phyloP scores from a whole-genome alignment of 2,888 invertebrate species.

The Oscheius sp. region DNA sequence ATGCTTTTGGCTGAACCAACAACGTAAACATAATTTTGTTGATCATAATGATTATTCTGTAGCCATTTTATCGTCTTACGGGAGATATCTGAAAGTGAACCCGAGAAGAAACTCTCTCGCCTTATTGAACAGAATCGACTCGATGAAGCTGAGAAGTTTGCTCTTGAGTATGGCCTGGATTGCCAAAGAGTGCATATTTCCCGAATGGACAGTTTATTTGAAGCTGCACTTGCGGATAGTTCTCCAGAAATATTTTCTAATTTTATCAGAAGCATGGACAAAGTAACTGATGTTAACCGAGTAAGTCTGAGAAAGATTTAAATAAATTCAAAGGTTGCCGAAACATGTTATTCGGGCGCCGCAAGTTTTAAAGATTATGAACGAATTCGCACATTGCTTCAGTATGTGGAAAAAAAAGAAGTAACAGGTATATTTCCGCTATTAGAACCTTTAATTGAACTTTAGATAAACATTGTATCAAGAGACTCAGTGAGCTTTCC shows the following conservation, averaged over 20 bases:
- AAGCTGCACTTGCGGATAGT: slow-evolving; percentile 20
- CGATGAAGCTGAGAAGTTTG: slow-evolving; percentile 58
- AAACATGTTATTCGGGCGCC: slow-evolving; percentile 48
- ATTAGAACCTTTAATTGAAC: neutral
- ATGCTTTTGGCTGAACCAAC: slow-evolving; percentile 31
- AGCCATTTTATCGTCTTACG: neutral
- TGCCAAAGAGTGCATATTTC: slow-evolving; percentile 32
- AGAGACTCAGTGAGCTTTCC: slow-evolving; percentile 36
- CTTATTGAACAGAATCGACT: slow-evolving; percentile 39
- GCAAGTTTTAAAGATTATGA: slow-evolving; percentile 37
- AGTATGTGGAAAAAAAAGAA: slow-evolving; percentile 42
- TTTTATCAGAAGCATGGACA: slow-evolving; percentile 44
- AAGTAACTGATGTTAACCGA: slow-evolving; percentile 50
- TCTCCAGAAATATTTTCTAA: slow-evolving; percentile 40
- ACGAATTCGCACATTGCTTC: slow-evolving; percentile 44
- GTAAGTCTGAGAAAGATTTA: slow-evolving; percentile 15
- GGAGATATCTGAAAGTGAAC: slow-evolving; percentile 29
- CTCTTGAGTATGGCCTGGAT: slow-evolving; percentile 49
- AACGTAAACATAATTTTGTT: neutral
- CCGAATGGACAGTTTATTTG: slow-evolving; percentile 21
- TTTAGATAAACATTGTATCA: slow-evolving; percentile 43
- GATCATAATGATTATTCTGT: neutral
- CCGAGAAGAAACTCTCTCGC: slow-evolving; percentile 25
- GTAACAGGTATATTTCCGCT: slow-evolving; percentile 37
- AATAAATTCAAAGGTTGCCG: slow-evolving; percentile 35